Conservation (phyloP, 1,140 invertebrate species). For the Drosophila simulans region DNA sequence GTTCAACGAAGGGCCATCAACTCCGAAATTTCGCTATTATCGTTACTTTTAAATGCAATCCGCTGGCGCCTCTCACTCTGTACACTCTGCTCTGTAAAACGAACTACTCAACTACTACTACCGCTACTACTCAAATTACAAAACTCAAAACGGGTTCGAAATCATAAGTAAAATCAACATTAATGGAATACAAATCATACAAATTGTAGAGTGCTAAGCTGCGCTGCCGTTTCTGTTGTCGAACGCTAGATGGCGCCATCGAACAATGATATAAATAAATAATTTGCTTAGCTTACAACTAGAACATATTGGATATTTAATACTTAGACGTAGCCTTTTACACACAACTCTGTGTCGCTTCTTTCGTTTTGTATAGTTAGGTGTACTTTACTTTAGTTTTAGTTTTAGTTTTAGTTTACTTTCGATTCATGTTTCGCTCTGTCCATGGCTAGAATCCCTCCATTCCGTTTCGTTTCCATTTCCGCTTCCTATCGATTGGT, state of each 20-base stretch:
- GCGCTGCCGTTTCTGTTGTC: conserved; percentile 5
- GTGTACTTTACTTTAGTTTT: conserved; percentile 11
- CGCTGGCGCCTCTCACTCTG: conserved; percentile 32
- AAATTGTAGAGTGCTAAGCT: conserved; percentile 15
- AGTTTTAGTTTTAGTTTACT: conserved; percentile 18
- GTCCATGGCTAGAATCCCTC: conserved; percentile 22
- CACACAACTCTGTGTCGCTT: conserved; percentile 28
- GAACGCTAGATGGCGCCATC: not conserved
- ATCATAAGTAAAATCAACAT: conserved; percentile 22
- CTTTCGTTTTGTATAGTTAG: conserved; percentile 9
- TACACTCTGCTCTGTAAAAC: conserved; percentile 7
- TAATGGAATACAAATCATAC: conserved; percentile 33
- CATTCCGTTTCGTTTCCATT: conserved; percentile 7
- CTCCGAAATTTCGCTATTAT: conserved; percentile 11
- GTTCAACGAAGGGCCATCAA: not conserved
- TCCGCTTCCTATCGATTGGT: conserved; percentile 2
- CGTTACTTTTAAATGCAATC: conserved; percentile 43
- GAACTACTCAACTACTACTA: conserved; percentile 1
- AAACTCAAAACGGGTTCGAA: conserved; percentile 17
- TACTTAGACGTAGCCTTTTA: conserved; percentile 77
- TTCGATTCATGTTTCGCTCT: conserved; percentile 49
- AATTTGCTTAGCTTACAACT: conserved; percentile 73
- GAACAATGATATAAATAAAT: conserved; percentile 62
- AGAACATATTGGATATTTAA: conserved; percentile 81
- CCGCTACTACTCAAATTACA: conserved; percentile 9